Conservation (phyloP, 2,888 invertebrate genomes). For the Lamellibrachia columna region DNA sequence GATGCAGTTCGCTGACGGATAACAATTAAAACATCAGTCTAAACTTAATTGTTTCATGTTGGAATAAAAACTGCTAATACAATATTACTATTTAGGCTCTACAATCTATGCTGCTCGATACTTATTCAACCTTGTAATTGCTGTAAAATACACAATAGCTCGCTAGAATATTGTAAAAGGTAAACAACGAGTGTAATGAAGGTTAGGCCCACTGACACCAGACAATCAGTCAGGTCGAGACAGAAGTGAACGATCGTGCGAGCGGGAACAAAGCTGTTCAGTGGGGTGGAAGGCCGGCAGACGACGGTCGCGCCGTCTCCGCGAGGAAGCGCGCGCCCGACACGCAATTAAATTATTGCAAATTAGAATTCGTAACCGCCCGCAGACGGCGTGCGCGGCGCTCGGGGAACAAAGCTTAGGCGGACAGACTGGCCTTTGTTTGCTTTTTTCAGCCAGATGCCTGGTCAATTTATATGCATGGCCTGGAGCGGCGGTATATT, state of each 20-base stretch:
- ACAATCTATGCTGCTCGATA: not conserved
- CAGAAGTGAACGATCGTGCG: not conserved
- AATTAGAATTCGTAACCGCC: not conserved
- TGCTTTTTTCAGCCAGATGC: slow-evolving; percentile 16
- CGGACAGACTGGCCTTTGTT: not conserved
- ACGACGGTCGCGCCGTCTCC: not conserved
- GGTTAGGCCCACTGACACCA: not conserved
- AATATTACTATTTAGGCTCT: not conserved
- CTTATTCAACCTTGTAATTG: not conserved
- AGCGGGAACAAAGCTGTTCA: not conserved
- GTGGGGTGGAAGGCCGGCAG: not conserved
- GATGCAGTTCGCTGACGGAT: not conserved
- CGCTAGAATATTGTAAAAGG: not conserved
- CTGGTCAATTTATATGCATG: slow-evolving; percentile 8
- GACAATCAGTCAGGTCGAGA: not conserved
- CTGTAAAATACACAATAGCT: not conserved
- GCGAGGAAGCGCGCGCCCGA: not conserved
- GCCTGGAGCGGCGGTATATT: not conserved
- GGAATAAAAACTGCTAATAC: not conserved
- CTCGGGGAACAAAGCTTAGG: not conserved
- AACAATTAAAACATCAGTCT: not conserved
- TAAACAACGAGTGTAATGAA: not conserved
- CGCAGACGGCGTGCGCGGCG: not conserved
- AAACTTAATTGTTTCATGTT: not conserved
- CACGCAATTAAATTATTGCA: slow-evolving; percentile 3